Evolutionary conservation across 2,888 invertebrate species (phyloP).

Genomic region (Nipponacmea schrenckii): DNA sequence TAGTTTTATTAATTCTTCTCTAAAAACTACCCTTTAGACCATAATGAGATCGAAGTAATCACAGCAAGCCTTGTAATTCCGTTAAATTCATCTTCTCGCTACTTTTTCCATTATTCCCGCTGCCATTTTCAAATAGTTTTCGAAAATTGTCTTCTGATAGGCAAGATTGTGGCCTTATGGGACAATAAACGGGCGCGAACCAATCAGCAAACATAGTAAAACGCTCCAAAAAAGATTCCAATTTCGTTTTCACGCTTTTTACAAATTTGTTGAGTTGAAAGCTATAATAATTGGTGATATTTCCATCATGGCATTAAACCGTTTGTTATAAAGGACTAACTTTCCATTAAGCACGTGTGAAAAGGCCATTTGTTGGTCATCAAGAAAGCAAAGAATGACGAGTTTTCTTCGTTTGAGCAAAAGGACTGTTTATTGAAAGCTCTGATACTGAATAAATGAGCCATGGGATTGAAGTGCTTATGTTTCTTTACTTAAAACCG

Average conservation of each 20-base stretch:
- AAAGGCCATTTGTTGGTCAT: too few species aligned
- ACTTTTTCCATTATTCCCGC: slow-evolving; percentile 6
- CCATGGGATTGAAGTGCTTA: too few species aligned
- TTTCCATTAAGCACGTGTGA: too few species aligned
- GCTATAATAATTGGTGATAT: too few species aligned
- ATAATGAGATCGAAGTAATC: slow-evolving; percentile 4
- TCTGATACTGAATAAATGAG: too few species aligned
- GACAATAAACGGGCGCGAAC: slow-evolving; percentile 7
- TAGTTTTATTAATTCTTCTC: slow-evolving; percentile 9
- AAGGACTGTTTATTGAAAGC: too few species aligned
- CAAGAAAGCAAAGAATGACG: too few species aligned
- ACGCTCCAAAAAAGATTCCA: background rate
- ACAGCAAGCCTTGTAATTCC: slow-evolving; percentile 4
- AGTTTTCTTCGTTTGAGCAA: too few species aligned
- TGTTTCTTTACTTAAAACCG: too few species aligned
- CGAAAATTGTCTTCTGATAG: slow-evolving; percentile 2
- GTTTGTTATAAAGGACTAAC: too few species aligned
- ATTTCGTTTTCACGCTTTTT: background rate
- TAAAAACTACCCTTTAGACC: slow-evolving; percentile 7
- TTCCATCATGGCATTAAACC: too few species aligned
- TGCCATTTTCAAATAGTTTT: slow-evolving; percentile 4
- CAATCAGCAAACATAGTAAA: background rate
- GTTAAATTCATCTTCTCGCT: slow-evolving; percentile 1
- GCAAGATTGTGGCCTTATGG: background rate
- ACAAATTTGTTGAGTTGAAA: too few species aligned